Conservation (phyloP, 2,113 vertebrate species). For the Rousettus leschenaultii region DNA sequence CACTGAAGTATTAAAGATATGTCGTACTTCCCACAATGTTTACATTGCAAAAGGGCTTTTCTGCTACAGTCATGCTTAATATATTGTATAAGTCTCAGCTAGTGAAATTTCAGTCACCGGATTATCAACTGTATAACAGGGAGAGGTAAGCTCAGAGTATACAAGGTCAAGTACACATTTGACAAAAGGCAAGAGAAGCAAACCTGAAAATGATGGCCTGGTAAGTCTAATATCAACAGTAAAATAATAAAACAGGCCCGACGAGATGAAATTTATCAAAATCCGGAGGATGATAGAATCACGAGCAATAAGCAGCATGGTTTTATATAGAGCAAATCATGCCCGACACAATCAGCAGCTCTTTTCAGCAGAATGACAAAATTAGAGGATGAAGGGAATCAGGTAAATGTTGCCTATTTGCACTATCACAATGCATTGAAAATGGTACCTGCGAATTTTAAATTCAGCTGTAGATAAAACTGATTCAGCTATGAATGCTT, state of each 20-base stretch:
- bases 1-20: neutral
- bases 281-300: slow-evolving; percentile 40
- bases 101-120: neutral
- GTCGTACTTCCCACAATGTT: neutral
- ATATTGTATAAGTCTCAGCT: neutral
- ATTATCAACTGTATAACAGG: neutral
- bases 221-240: slow-evolving; percentile 49
- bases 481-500: slow-evolving; percentile 61
- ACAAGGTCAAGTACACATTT: neutral
- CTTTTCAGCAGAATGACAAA: slow-evolving; percentile 65
- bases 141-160: neutral
- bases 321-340: slow-evolving; percentile 62
- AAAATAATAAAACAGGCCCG: slow-evolving; percentile 61
- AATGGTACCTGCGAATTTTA: slow-evolving; percentile 44
- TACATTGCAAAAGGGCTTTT: neutral
- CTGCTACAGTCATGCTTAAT: neutral
- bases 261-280: slow-evolving; percentile 60
- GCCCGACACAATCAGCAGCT: slow-evolving; percentile 53
- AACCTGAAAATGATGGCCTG: slow-evolving; percentile 26
- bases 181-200: slow-evolving; percentile 43
- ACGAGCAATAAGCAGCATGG: slow-evolving; percentile 36
- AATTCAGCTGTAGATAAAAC: slow-evolving; percentile 63
- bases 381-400: slow-evolving; percentile 63
- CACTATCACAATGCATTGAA: slow-evolving; percentile 60
- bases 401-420: slow-evolving; percentile 59